Percentiles rank a stretch among this genome's conserved stretches.
Conservation (phyloP, 2,888 invertebrate species). For the Marronus borbonicus region DNA sequence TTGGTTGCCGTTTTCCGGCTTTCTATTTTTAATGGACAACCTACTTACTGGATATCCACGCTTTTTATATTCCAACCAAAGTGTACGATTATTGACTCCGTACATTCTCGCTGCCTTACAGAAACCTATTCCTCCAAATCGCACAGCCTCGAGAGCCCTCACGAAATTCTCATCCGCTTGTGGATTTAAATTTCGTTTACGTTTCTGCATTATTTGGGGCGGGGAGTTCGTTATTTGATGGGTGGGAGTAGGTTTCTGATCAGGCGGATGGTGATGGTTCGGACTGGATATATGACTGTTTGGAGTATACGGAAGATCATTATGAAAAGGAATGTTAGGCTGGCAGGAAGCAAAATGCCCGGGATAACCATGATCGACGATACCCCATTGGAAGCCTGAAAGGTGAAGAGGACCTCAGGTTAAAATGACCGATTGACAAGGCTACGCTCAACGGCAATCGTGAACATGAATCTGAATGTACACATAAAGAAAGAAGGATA, state of each 20-base stretch:
- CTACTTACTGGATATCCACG: conserved; percentile 87
- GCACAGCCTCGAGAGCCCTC: conserved; percentile 85
- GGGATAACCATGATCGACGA: conserved; percentile 86
- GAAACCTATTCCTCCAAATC: conserved; percentile 88
- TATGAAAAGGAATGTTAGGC: conserved; percentile 70
- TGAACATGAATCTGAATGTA: conserved; percentile 62
- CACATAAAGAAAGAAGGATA: conserved; percentile 38
- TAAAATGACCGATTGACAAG: conserved; percentile 61
- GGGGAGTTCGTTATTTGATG: conserved; percentile 65
- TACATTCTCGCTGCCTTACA: conserved; percentile 89
- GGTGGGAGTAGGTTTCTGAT: conserved; percentile 64
- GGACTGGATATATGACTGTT: conserved; percentile 44
- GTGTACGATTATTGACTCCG: conserved; percentile 88
- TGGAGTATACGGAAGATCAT: conserved; percentile 64
- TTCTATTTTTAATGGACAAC: conserved; percentile 83
- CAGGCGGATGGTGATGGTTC: conserved; percentile 42
- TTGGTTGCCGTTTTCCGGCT: conserved; percentile 72
- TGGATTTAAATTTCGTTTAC: conserved; percentile 84
- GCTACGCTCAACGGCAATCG: conserved; percentile 69
- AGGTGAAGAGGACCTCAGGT: conserved; percentile 61
- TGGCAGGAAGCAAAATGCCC: conserved; percentile 76
- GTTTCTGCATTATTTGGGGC: conserved; percentile 73
- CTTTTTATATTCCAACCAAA: conserved; percentile 90
- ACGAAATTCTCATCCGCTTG: conserved; percentile 89
- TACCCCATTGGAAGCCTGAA: conserved; percentile 88